Percentiles rank a stretch among this genome's conserved stretches.
These are phyloP conservation scores for Aquatica leii DNA, from an alignment of 2,888 invertebrate species.

Conservation along the genomic window DNA sequence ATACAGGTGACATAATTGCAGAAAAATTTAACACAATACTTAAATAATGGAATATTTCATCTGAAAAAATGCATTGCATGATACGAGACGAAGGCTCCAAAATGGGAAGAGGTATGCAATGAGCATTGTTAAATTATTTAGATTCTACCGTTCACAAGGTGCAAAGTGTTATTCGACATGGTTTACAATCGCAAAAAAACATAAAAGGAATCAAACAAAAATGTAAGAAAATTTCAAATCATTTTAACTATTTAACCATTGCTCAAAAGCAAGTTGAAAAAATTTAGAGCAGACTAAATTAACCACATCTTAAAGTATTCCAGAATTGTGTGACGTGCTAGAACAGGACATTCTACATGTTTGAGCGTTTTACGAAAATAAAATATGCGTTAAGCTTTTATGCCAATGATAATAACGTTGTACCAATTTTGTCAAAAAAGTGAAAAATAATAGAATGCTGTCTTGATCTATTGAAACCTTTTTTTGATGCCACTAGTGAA, in stretches of 20 bases:
- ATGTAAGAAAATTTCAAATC: slow-evolving; percentile 5
- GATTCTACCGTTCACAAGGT: slow-evolving; percentile 1
- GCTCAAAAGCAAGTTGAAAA: slow-evolving; percentile 5
- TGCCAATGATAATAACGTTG: too few species aligned
- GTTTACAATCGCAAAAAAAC: slow-evolving; percentile 2
- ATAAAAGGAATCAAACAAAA: background rate
- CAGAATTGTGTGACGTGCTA: background rate
- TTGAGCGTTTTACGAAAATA: too few species aligned
- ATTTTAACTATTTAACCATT: slow-evolving; percentile 3
- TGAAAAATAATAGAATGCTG: too few species aligned
- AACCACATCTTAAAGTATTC: background rate
- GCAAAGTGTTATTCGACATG: background rate
- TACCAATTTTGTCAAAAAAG: too few species aligned
- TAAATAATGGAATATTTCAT: background rate
- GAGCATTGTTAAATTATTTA: background rate
- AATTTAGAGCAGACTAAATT: background rate
- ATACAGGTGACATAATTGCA: slow-evolving; percentile 4
- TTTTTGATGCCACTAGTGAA: slow-evolving; percentile 1
- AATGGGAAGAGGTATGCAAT: slow-evolving; percentile 1
- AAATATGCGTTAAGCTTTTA: too few species aligned
- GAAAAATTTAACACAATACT: slow-evolving; percentile 6
- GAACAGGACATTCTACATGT: slow-evolving; percentile 2
- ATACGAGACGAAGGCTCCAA: slow-evolving; percentile 2
- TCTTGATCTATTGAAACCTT: too few species aligned
- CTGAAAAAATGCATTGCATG: background rate